phyloP scores from a whole-genome alignment of 2,888 invertebrate species.

The Chymomyza procnemis region DNA sequence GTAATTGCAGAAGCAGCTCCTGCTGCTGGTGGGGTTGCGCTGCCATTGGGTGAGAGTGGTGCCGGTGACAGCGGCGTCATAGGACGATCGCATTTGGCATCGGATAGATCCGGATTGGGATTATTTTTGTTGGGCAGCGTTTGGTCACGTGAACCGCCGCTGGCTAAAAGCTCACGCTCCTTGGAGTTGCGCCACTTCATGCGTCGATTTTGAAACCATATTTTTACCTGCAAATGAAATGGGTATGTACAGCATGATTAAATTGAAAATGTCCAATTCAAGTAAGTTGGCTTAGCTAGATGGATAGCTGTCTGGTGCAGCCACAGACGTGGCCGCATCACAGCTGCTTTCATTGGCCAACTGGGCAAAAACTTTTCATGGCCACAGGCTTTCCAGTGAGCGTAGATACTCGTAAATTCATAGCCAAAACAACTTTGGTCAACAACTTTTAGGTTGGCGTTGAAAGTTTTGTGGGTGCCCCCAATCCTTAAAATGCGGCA shows the following conservation, averaged over 20 bases:
- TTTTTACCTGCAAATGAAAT: slow-evolving; percentile 78
- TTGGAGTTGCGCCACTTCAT: slow-evolving; percentile 99
- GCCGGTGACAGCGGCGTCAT: slow-evolving; percentile 80
- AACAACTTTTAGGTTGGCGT: slow-evolving; percentile 36
- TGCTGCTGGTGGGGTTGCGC: slow-evolving; percentile 54
- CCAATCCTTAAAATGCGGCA: slow-evolving; percentile 21
- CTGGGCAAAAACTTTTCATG: slow-evolving; percentile 45
- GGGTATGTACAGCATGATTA: slow-evolving; percentile 29
- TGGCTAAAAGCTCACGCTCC: slow-evolving; percentile 94
- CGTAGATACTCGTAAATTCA: slow-evolving; percentile 26
- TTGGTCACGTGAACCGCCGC: slow-evolving; percentile 95
- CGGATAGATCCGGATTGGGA: slow-evolving; percentile 95
- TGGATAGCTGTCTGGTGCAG: slow-evolving; percentile 50
- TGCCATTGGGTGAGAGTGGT: slow-evolving; percentile 63
- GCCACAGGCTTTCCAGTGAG: slow-evolving; percentile 39
- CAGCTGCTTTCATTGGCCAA: slow-evolving; percentile 8
- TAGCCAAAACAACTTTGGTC: slow-evolving; percentile 28
- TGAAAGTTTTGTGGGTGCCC: slow-evolving; percentile 41
- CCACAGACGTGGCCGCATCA: slow-evolving; percentile 19
- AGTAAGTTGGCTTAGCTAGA: slow-evolving; percentile 20
- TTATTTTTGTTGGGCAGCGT: slow-evolving; percentile 98
- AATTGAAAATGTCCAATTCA: slow-evolving; percentile 44
- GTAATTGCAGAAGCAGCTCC: slow-evolving; percentile 11
- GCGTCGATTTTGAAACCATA: slow-evolving; percentile 96
- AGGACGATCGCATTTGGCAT: slow-evolving; percentile 90